Evolutionary conservation across 2,797 vertebrate species (phyloP).

Genomic region (Xenops minutus): DNA sequence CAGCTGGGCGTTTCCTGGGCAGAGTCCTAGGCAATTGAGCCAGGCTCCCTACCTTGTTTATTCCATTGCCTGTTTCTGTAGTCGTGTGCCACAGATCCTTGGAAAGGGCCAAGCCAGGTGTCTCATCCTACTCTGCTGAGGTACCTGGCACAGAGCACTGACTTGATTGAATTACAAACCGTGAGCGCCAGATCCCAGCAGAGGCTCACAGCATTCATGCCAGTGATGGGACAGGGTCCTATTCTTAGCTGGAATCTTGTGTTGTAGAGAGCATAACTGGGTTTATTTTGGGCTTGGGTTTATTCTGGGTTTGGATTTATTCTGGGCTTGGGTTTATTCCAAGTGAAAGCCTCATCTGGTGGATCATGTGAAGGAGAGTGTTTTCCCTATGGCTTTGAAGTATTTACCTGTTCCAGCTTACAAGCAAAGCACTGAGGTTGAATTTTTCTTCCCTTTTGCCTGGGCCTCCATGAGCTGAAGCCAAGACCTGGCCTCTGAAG

Average conservation of each 20-base stretch:
- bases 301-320: not conserved
- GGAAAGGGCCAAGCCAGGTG: not conserved
- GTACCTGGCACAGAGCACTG: not conserved
- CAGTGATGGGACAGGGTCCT: not conserved
- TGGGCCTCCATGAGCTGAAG: not conserved
- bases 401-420: not conserved
- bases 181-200: not conserved
- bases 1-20: not conserved
- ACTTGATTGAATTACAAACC: not conserved
- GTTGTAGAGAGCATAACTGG: not conserved
- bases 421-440: not conserved
- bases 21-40: not conserved
- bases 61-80: not conserved
- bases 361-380: not conserved
- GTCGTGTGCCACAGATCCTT: not conserved
- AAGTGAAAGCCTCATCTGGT: not conserved
- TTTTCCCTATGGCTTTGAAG: not conserved
- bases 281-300: not conserved
- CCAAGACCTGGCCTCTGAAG: not conserved
- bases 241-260: not conserved
- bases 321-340: not conserved
- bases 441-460: not conserved
- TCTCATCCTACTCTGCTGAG: not conserved
- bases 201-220: not conserved
- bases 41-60: accelerated